These are phyloP conservation scores for Nymphalis c-album DNA, from an alignment of 2,888 invertebrate genomes.

Conservation along the genomic window DNA sequence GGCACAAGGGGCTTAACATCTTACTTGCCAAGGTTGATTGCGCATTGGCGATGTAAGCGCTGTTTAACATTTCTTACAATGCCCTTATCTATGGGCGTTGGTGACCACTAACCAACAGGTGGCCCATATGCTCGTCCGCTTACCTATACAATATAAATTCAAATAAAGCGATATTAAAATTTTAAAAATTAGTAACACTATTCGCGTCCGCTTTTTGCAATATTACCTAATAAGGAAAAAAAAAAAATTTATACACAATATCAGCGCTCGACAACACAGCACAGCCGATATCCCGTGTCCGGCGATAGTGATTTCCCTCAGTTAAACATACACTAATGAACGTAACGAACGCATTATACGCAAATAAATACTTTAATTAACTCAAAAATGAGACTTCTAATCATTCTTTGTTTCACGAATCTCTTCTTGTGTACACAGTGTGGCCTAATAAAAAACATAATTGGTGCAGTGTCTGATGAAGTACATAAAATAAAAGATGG, in stretches of 20 bases:
- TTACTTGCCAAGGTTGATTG: too few relatives aligned
- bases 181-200: too few relatives aligned
- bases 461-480: constrained; percentile 16
- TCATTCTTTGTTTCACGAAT: constrained; percentile 13
- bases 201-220: too few relatives aligned
- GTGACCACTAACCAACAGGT: too few relatives aligned
- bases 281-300: constrained; percentile 24
- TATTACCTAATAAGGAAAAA: background rate
- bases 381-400: constrained; percentile 21
- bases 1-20: too few relatives aligned
- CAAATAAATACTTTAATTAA: background rate
- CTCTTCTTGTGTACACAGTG: constrained; percentile 15
- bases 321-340: constrained; percentile 9
- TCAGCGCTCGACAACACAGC: constrained; percentile 13
- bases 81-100: too few relatives aligned
- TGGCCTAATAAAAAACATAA: constrained; percentile 24
- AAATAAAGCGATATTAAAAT: too few relatives aligned
- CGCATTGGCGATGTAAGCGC: too few relatives aligned
- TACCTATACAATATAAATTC: too few relatives aligned
- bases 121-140: too few relatives aligned
- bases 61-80: too few relatives aligned
- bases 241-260: background rate
- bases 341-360: constrained; percentile 18
- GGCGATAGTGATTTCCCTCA: constrained; percentile 16
- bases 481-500: constrained; percentile 20